These are phyloP conservation scores for Cyrtodaria siliqua DNA, from an alignment of 2,888 invertebrate species.

Conservation along the genomic window DNA sequence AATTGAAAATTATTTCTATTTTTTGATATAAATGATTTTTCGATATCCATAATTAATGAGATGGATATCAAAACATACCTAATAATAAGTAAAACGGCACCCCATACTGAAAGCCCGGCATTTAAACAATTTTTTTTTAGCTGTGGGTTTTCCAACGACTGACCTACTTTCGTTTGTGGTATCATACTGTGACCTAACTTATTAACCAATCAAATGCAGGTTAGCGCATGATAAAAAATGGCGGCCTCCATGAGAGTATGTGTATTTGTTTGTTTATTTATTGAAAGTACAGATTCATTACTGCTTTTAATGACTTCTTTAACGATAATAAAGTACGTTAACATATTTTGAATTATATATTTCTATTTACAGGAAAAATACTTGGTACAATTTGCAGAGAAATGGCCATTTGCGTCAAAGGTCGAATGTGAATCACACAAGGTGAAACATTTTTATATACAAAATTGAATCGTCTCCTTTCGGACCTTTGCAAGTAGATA, in stretches of 20 bases:
- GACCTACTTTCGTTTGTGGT: slow-evolving; percentile 30
- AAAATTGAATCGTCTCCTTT: neutral
- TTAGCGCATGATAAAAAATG: slow-evolving; percentile 60
- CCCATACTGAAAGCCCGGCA: too few relatives aligned
- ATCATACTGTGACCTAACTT: slow-evolving; percentile 24
- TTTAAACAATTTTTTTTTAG: too few relatives aligned
- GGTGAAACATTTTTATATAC: slow-evolving; percentile 56
- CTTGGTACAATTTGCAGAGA: slow-evolving; percentile 70
- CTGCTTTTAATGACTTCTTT: neutral
- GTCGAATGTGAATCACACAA: slow-evolving; percentile 75
- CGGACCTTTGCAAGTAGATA: too few relatives aligned
- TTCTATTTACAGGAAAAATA: slow-evolving; percentile 69
- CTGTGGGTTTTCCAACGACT: too few relatives aligned
- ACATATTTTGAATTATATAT: neutral
- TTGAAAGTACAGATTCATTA: neutral
- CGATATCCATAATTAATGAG: too few relatives aligned
- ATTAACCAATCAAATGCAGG: slow-evolving; percentile 42
- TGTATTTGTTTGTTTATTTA: slow-evolving; percentile 1
- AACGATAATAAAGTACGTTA: neutral
- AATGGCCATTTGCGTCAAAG: slow-evolving; percentile 72
- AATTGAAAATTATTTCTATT: too few relatives aligned
- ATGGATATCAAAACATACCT: too few relatives aligned
- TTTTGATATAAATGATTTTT: too few relatives aligned
- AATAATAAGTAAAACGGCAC: too few relatives aligned
- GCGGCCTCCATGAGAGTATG: slow-evolving; percentile 64